Evolutionary conservation across 2,888 invertebrate species (phyloP), one percentile per base, ranked within the genome.

Genomic region (Laspeyria flexula): DNA sequence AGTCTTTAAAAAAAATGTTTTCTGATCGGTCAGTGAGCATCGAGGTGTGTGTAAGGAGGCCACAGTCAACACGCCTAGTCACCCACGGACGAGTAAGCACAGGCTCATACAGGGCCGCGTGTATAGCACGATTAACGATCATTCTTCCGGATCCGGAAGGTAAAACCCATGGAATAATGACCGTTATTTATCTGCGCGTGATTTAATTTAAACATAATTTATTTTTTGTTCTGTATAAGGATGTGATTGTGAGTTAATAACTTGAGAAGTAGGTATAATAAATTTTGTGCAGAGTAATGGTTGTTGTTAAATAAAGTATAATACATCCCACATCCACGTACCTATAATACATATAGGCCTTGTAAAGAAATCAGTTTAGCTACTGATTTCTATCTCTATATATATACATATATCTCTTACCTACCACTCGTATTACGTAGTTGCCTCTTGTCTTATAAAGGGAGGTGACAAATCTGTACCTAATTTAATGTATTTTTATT

Each of bases 91-190:
- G 9, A 1, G 9, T 1, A 25, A 7, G 9, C 25, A 7, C 25
- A 25, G 25, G 1, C 25, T 25, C 12, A n/a, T 11, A 59, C 51
- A 40, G 42, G 40, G 41, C 47, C 48, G 41, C 58, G 60, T 59
- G 60, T 64, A 58, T 50, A 56, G 54, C 58, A 60, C 56, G 48
- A 56, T 43, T 65, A 60, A 60, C 55, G 34, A 42, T 23, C 38
- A 54, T 11, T 68, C 52, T 69, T 73, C 73, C 73, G 69, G 69
- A 69, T 69, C 66, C 60, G 69, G 56, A 38, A 56, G 52, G 55
- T 25, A 67, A 67, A 69, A 62, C 67, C 69, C 65, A 56, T 50
- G 7, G 42, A 38, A 56, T 58, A 61, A 68, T 65, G 49, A 54
- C 38, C 16, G 11, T 43, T 41, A 55, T 49, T 51, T 48, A 37